A percentile compares a stretch with the other conserved stretches of the same genome.
Conservation (phyloP, 2,797 vertebrate species). For the Enteromius afrohamiltoni region DNA sequence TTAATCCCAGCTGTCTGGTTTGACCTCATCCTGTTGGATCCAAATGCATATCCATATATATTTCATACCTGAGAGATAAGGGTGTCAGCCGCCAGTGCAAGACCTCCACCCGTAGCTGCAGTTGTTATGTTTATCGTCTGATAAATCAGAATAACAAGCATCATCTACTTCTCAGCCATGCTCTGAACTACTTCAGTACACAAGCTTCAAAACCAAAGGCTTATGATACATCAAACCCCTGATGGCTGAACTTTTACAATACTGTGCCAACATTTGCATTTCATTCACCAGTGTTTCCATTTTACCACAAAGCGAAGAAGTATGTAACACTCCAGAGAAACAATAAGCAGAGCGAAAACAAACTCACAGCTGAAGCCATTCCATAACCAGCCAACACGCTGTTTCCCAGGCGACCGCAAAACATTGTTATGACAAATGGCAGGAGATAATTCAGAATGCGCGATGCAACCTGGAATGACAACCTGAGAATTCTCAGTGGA, state of each 20-base stretch:
- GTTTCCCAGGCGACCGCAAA: conserved; percentile 79
- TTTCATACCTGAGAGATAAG: conserved; percentile 85
- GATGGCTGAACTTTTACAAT: neutral
- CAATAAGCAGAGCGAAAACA: conserved; percentile 32
- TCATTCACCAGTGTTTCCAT: neutral
- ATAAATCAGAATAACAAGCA: conserved; percentile 35
- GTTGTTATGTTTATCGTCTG: conserved; percentile 88
- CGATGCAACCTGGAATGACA: conserved; percentile 70
- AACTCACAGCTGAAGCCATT: conserved; percentile 77
- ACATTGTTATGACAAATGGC: conserved; percentile 77
- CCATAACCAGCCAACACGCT: conserved; percentile 76
- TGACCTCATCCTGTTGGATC: neutral
- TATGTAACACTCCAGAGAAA: neutral
- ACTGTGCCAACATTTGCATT: neutral
- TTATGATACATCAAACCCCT: neutral
- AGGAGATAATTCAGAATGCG: conserved; percentile 74
- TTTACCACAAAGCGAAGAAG: neutral
- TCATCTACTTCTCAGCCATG: conserved; percentile 26
- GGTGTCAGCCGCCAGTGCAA: conserved; percentile 86
- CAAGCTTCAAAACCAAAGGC: conserved; percentile 5
- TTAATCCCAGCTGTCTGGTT: neutral
- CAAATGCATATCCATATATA: neutral
- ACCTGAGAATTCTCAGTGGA: conserved; percentile 19
- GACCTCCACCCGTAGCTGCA: conserved; percentile 82
- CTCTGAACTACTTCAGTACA: conserved; percentile 19